A percentile compares a stretch with the other conserved stretches of the same genome.
phyloP scores from a whole-genome alignment of 1,140 invertebrate species.

The Calosoma granatense region DNA sequence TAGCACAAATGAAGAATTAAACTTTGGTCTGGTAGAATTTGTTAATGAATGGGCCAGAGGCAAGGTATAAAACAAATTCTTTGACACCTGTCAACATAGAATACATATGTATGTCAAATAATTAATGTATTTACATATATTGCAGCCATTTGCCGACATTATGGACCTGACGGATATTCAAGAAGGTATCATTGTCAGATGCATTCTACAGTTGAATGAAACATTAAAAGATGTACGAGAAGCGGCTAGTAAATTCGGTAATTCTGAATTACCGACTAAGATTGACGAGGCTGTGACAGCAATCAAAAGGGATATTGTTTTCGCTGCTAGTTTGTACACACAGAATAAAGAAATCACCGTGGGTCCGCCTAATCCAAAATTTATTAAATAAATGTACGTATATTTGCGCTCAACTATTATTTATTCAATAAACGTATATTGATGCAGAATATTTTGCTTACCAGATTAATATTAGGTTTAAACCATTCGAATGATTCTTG shows the following conservation, averaged over 20 bases:
- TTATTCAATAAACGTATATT: too few relatives aligned
- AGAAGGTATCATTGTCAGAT: conserved; percentile 96
- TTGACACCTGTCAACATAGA: too few relatives aligned
- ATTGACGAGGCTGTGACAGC: conserved; percentile 90
- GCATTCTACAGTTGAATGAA: conserved; percentile 94
- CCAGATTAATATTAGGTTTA: too few relatives aligned
- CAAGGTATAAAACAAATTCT: too few relatives aligned
- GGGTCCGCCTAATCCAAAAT: background rate
- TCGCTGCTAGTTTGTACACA: conserved; percentile 93
- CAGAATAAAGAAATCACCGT: conserved; percentile 23
- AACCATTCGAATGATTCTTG: too few relatives aligned
- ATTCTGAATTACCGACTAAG: conserved; percentile 81
- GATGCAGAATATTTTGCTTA: too few relatives aligned
- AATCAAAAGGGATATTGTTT: conserved; percentile 97
- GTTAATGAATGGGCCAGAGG: conserved; percentile 93
- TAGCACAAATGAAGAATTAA: conserved; percentile 54
- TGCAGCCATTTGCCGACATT: conserved; percentile 82
- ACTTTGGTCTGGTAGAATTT: conserved; percentile 85
- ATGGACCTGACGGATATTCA: conserved; percentile 89
- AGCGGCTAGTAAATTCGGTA: conserved; percentile 86
- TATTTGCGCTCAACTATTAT: too few relatives aligned
- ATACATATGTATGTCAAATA: too few relatives aligned
- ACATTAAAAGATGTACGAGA: conserved; percentile 84
- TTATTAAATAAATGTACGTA: background rate
- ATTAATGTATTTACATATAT: conserved; percentile 16